A percentile compares a stretch with the other conserved stretches of the same genome.
Conservation (phyloP, 1,140 invertebrate species). For the Ips nitidus region DNA sequence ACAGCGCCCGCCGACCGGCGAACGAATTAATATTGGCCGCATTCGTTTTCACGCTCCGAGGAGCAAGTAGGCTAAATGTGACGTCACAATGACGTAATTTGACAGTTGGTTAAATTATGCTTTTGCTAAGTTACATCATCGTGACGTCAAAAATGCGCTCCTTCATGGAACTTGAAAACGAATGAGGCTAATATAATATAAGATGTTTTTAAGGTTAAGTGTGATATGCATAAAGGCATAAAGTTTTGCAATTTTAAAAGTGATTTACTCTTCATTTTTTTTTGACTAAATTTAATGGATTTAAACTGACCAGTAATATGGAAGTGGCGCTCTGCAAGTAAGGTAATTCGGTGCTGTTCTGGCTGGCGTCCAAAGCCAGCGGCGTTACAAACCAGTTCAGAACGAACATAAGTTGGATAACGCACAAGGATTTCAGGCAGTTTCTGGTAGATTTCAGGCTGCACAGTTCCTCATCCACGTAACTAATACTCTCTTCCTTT, state of each 20-base stretch:
- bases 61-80: too few relatives aligned
- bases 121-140: too few relatives aligned
- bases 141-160: too few relatives aligned
- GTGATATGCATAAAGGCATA: not conserved
- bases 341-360: slow-evolving; percentile 61
- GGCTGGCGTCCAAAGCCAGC: slow-evolving; percentile 68
- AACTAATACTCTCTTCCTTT: slow-evolving; percentile 42
- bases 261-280: too few relatives aligned
- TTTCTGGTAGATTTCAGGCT: slow-evolving; percentile 48
- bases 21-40: too few relatives aligned
- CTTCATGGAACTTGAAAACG: too few relatives aligned
- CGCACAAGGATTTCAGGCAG: slow-evolving; percentile 48
- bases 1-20: too few relatives aligned
- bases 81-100: too few relatives aligned
- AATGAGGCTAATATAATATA: not conserved
- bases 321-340: slow-evolving; percentile 59
- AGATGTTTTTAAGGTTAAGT: not conserved
- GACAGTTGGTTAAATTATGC: too few relatives aligned
- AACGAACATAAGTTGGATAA: slow-evolving; percentile 48
- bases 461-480: slow-evolving; percentile 43
- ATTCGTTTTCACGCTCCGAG: too few relatives aligned
- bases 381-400: slow-evolving; percentile 69
- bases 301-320: slow-evolving; percentile 56
- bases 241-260: too few relatives aligned
- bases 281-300: not conserved